Percentiles rank a stretch among this genome's conserved stretches.
These are phyloP conservation scores for Tursiops truncatus DNA, from an alignment of 2,113 vertebrate species.

Conservation along the genomic window DNA sequence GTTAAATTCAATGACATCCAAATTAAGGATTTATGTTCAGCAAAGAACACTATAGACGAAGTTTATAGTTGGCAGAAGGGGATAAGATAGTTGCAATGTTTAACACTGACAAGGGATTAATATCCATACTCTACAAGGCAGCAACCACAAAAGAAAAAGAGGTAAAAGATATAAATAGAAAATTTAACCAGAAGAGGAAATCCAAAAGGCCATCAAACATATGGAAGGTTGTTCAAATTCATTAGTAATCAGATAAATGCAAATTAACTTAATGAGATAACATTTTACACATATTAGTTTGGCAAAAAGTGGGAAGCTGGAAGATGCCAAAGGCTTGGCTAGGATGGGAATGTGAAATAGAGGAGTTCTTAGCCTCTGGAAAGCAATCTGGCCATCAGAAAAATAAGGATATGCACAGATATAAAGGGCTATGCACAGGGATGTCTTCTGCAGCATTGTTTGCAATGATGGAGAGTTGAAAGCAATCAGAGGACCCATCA, in stretches of 20 bases:
- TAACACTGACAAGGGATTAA: neutral
- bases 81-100: neutral
- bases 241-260: neutral
- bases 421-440: neutral
- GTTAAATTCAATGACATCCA: neutral
- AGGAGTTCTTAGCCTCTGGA: neutral
- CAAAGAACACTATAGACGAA: neutral
- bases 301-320: neutral
- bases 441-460: neutral
- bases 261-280: neutral
- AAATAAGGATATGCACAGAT: neutral
- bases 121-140: neutral
- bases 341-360: neutral
- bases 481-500: neutral
- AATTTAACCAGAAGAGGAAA: neutral
- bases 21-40: neutral
- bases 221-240: neutral
- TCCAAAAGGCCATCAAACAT: neutral
- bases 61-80: neutral
- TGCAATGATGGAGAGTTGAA: neutral
- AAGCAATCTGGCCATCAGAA: neutral
- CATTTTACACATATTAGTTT: neutral
- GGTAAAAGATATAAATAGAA: neutral
- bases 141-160: neutral
- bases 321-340: neutral